Base-by-base conservation (phyloP, 2,888 invertebrate genomes). In the Hesperia comma region DNA sequence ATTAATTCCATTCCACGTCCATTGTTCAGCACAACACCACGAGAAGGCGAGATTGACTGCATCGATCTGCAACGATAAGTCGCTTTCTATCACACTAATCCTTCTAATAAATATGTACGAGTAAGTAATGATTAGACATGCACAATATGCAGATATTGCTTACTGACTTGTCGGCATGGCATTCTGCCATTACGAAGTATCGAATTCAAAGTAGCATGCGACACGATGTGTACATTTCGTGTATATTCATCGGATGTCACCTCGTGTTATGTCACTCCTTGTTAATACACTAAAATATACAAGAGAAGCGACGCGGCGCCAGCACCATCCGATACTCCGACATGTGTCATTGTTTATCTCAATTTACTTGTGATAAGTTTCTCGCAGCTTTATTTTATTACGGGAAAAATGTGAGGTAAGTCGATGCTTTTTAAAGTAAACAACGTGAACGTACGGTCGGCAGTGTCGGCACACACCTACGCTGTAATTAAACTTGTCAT, bases 341-440 rank as follows among this genome's bases (percentile, higher is more conserved):
- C 62, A 62, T 43, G 62, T 54, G 54, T 54, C 62, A 55, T 54
- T 62, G 62, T 62, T 55, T 55, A 62, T 62, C 26, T 55, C 62
- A 62, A 62, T 62, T 62, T 62, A 54, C 62, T 53, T 17, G 49
- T 60, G 60, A 10, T 46, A 49, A 33, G 49, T 46, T 49, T 60
- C 33, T 60, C 8, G 26, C 46, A 49, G 17, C 15, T 60, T 60
- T 46, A 46, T 46, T 46, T 32, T 60, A 46, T 12, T 33, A 49
- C 17, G 49, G 12, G 60, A 49, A 60, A 33, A 33, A 33, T 17
- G 33, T 60, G 49, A 46, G 46, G 33, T 33, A 33, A 33, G 1
- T 19, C 8, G 19, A 51, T 21, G 21, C 26, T 51, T 26, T 26
- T 51, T 14, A 51, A 51, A 51, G 21, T 51, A 26, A 49, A 49